Base-by-base conservation (phyloP, 2,113 vertebrate genomes). In the Cyprinodon tularosa region DNA sequence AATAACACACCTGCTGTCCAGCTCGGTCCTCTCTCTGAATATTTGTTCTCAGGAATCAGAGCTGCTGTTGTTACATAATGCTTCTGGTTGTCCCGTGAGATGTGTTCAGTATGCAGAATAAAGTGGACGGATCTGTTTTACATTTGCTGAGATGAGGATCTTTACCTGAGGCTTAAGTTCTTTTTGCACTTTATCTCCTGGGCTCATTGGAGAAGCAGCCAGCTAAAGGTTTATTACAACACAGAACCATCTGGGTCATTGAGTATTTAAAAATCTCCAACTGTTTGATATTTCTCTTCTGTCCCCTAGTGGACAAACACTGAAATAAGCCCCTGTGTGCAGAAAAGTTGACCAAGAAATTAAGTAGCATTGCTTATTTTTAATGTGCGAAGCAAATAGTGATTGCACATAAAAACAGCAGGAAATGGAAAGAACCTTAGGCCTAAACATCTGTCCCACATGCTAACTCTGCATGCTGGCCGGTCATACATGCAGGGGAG, bases 41-140 rank as follows among this genome's bases (percentile, higher is more conserved):
- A 17, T 82, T 66, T 76, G 71, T 88, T 86, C 86, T 84, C 71
- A 84, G 63, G 81, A 85, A 82, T 66, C 72, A 77, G 74, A 77
- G 62, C 78, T 72, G 74, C 62, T 62, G 48, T 36, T 68, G 71
- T 90, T 90, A 88, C 50, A 45, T 87, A 89, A 91, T 59, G 44
- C 79, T 76, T 50, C 69, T 44, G 71, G 81, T 29, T 37, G 66
- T 81, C 81, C 83, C 84, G 29, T 48, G 84, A 82, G 74, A 70
- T 71, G 77, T 22, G 66, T 44, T 29, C 7, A 47, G 4, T 37
- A 36, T 39, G 44, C 47, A 45, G 73, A 48, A 17, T 45, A 42
- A 66, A 68, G 68, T 53, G 14, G 67, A 45, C 38, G 22, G 5
- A 14, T 22, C 29, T 76, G 13, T 78, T 82, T 78, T 80, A 68